Percentiles rank a stretch among this genome's conserved stretches.
phyloP scores from a whole-genome alignment of 1,140 invertebrate species.

The Nasonia vitripennis region DNA sequence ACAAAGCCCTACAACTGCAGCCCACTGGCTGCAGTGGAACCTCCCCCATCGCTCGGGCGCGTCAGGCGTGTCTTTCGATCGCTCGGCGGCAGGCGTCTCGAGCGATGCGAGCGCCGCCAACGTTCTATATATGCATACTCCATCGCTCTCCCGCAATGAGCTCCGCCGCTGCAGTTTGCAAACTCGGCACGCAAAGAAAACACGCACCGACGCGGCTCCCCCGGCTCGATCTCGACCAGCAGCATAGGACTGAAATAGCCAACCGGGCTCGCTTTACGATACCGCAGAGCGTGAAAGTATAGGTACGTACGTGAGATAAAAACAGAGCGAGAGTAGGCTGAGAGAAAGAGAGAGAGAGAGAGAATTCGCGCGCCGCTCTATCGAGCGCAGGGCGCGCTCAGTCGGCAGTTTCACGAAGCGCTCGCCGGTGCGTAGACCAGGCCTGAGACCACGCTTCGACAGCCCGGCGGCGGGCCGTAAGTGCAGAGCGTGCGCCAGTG shows the following conservation, averaged over 20 bases:
- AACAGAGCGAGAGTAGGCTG: neutral
- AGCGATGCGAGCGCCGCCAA: slow-evolving; percentile 2
- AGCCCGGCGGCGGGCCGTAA: neutral
- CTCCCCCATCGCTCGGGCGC: neutral
- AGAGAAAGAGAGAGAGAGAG: neutral
- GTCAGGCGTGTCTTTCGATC: neutral
- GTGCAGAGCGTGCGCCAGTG: too few species aligned
- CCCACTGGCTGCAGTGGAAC: neutral
- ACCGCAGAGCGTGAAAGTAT: neutral
- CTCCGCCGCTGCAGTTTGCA: neutral
- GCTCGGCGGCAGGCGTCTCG: neutral
- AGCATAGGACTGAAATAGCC: neutral
- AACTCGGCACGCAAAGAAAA: neutral
- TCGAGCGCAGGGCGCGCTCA: slow-evolving; percentile 14
- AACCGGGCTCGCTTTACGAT: neutral
- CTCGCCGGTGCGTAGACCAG: neutral
- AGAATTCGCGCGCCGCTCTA: neutral
- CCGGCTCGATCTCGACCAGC: neutral
- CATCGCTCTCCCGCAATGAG: neutral
- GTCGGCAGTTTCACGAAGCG: slow-evolving; percentile 34
- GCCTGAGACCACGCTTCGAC: neutral
- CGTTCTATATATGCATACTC: neutral
- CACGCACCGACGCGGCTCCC: neutral
- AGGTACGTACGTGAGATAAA: neutral
- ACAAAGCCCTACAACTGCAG: neutral